phyloP scores from a whole-genome alignment of 2,797 vertebrate species.

The Macropus fuliginosus region DNA sequence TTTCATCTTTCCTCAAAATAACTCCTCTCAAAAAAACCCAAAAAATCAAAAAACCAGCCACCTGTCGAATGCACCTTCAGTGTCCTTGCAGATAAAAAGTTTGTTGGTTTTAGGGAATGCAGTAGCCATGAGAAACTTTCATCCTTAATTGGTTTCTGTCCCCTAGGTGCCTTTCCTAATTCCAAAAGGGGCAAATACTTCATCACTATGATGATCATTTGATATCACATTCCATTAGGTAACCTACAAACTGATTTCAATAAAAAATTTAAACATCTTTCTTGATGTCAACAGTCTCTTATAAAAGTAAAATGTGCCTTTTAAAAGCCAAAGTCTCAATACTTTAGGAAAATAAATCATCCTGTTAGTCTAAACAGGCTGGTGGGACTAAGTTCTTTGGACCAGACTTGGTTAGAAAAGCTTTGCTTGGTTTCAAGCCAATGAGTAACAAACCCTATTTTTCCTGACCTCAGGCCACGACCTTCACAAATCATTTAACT shows the following conservation, averaged over 20 bases:
- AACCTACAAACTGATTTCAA: slow-evolving; percentile 38
- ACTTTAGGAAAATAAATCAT: background rate
- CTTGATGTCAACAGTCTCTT: background rate
- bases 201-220: slow-evolving; percentile 49
- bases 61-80: slow-evolving; percentile 66
- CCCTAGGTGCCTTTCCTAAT: background rate
- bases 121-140: background rate
- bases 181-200: slow-evolving; percentile 32
- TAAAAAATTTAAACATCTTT: slow-evolving; percentile 35
- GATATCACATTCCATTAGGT: slow-evolving; percentile 50
- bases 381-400: background rate
- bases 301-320: slow-evolving; percentile 6
- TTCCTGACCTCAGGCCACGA: background rate
- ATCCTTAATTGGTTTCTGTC: slow-evolving; percentile 27
- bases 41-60: slow-evolving; percentile 52
- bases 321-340: slow-evolving; percentile 42
- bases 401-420: slow-evolving; percentile 33
- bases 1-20: slow-evolving; percentile 72
- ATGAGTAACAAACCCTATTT: background rate
- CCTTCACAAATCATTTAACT: background rate
- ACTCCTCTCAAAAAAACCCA: slow-evolving; percentile 53
- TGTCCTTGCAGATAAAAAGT: slow-evolving; percentile 43
- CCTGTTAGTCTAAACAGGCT: slow-evolving; percentile 26
- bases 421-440: background rate
- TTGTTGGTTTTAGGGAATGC: background rate